phyloP scores from a whole-genome alignment of 1,140 invertebrate species.

The Myzus persicae region DNA sequence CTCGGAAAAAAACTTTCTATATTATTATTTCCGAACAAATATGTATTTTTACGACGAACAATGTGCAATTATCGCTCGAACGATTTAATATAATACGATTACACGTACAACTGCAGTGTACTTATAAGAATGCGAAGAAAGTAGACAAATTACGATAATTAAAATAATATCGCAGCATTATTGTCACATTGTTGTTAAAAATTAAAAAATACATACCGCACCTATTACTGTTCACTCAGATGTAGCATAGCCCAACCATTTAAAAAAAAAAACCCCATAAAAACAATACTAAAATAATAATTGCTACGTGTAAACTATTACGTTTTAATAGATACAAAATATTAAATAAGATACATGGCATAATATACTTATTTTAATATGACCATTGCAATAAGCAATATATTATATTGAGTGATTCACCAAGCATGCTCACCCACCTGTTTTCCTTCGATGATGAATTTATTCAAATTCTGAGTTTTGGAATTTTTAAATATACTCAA shows the following conservation, averaged over 20 bases:
- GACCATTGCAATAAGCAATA: neutral
- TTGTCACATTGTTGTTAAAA: neutral
- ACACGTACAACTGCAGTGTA: neutral
- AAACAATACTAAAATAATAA: neutral
- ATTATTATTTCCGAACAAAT: neutral
- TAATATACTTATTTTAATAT: neutral
- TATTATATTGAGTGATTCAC: no score
- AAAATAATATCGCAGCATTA: neutral
- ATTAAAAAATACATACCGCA: neutral
- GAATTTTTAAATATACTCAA: no score
- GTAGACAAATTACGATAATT: constrained; percentile 8
- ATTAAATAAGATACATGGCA: no score
- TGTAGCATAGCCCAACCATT: neutral
- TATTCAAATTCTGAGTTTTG: no score
- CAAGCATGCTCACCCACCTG: no score
- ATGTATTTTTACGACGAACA: neutral
- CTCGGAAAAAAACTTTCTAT: constrained; percentile 36
- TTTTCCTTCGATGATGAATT: no score
- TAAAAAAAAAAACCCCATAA: neutral
- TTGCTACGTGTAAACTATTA: neutral
- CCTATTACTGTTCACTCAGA: neutral
- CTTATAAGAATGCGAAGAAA: constrained; percentile 1
- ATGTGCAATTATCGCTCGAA: neutral
- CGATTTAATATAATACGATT: neutral
- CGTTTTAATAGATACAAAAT: neutral